A percentile compares a stretch with the other conserved stretches of the same genome.
These are phyloP conservation scores for Poecilia latipinna DNA, from an alignment of 2,113 vertebrate species.

Conservation along the genomic window DNA sequence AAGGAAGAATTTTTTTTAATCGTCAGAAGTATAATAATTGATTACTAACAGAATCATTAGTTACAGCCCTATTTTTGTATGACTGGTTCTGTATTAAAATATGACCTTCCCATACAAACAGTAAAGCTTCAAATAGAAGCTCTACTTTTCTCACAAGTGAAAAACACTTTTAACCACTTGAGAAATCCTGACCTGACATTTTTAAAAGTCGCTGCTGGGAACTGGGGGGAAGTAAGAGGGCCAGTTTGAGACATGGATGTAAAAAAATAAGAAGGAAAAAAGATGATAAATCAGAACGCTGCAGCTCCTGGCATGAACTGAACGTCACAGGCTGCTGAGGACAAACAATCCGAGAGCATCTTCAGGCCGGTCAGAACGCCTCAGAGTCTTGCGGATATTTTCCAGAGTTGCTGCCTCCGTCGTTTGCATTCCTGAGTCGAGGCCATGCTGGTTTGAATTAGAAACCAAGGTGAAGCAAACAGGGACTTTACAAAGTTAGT, in stretches of 20 bases:
- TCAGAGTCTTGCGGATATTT: background rate
- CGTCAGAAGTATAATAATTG: too few species aligned
- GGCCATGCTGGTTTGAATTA: constrained; percentile 9
- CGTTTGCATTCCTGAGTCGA: constrained; percentile 43
- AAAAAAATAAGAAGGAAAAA: background rate
- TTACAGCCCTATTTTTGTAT: background rate
- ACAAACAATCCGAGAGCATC: constrained; percentile 24
- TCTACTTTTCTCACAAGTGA: background rate
- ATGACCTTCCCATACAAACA: background rate
- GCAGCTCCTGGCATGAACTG: background rate
- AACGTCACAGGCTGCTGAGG: background rate
- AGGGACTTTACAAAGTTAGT: constrained; percentile 34
- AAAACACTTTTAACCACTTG: background rate
- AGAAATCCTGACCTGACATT: background rate
- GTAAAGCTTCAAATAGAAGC: background rate
- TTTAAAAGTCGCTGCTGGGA: background rate
- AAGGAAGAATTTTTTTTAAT: too few species aligned
- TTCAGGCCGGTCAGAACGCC: background rate
- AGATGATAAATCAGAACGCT: background rate
- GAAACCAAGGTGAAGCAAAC: constrained; percentile 10
- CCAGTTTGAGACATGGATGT: background rate
- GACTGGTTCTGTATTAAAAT: background rate
- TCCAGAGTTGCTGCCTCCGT: background rate
- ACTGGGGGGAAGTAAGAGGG: background rate
- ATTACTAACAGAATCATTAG: too few species aligned